These are phyloP conservation scores for Geodia barretti DNA, from an alignment of 37 sponge, comb jelly and placozoan species.

Conservation along the genomic window DNA sequence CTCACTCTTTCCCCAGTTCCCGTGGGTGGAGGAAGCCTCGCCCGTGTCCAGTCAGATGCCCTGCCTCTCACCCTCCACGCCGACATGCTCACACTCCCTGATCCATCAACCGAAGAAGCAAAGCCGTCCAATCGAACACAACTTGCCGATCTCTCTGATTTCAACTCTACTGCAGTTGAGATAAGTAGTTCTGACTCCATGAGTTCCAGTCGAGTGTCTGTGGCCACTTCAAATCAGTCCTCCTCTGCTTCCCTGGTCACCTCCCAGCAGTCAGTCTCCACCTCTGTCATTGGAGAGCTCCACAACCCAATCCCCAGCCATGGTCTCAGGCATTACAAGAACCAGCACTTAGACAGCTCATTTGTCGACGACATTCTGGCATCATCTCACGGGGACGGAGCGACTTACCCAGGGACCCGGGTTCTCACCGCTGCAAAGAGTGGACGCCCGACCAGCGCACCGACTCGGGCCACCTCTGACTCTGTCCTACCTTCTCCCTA, in stretches of 20 bases:
- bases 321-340: background rate
- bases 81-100: slow-evolving; percentile 8
- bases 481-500: background rate
- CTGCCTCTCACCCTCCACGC: slow-evolving; percentile 53
- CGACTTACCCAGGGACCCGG: too few relatives aligned
- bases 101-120: background rate
- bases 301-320: background rate
- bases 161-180: slow-evolving; percentile 24
- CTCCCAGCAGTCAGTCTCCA: background rate
- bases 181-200: slow-evolving; percentile 15
- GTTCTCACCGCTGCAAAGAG: background rate
- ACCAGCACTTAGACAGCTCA: background rate
- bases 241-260: background rate
- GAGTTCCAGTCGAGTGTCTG: background rate
- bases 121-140: background rate
- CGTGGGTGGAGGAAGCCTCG: slow-evolving; percentile 3
- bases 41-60: slow-evolving; percentile 68
- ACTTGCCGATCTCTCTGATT: slow-evolving; percentile 1
- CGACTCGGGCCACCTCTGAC: background rate
- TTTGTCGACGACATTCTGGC: slow-evolving; percentile 2
- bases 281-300: slow-evolving; percentile 6
- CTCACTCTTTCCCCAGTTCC: background rate
- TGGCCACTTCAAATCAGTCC: background rate
- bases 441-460: slow-evolving; percentile 23
- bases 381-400: background rate